These are phyloP conservation scores for Camelus dromedarius DNA, from an alignment of 2,113 vertebrate genomes.

Conservation along the genomic window DNA sequence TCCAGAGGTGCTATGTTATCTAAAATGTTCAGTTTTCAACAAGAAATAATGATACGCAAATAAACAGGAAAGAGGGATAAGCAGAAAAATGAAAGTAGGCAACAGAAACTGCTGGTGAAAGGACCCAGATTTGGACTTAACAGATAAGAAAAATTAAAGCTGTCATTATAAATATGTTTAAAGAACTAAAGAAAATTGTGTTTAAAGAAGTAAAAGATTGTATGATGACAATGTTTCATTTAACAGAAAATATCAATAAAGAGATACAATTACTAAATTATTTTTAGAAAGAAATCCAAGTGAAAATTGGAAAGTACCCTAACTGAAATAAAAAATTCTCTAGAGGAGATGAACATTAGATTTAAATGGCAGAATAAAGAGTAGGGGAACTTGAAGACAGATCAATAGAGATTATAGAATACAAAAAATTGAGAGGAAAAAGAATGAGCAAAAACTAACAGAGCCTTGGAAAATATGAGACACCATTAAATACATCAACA, in stretches of 20 bases:
- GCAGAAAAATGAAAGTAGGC: not conserved
- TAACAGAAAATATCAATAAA: not conserved
- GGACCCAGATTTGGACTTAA: not conserved
- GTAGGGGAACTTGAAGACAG: not conserved
- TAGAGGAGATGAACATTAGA: not conserved
- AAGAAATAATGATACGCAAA: not conserved
- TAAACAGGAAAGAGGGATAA: not conserved
- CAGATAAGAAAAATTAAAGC: not conserved
- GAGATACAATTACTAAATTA: not conserved
- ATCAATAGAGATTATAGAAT: not conserved
- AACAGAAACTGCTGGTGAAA: not conserved
- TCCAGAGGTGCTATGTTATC: not conserved
- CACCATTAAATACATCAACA: not conserved
- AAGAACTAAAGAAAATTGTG: not conserved
- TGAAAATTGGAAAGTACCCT: not conserved
- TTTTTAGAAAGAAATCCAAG: not conserved
- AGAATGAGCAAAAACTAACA: not conserved
- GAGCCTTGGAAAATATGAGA: not conserved
- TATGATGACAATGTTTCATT: not conserved
- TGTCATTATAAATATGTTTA: not conserved
- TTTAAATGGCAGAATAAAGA: not conserved
- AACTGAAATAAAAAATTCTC: not conserved
- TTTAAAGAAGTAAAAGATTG: not conserved
- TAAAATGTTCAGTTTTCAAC: not conserved
- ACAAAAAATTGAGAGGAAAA: not conserved